These are phyloP conservation scores for Archocentrus centrarchus DNA, from an alignment of 2,113 vertebrate species.

Conservation along the genomic window DNA sequence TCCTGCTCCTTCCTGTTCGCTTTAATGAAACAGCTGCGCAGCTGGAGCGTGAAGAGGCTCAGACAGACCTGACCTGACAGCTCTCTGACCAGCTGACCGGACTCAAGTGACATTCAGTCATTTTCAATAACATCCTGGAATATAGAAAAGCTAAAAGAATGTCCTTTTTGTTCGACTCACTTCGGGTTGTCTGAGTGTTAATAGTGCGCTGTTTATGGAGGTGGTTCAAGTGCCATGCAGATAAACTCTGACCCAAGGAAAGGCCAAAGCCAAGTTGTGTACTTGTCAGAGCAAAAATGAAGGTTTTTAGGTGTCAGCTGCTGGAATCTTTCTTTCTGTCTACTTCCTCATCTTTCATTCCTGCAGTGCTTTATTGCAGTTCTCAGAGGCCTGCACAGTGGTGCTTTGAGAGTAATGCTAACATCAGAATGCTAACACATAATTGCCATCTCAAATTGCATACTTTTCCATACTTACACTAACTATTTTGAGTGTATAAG, in stretches of 20 bases:
- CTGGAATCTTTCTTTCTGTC: not conserved
- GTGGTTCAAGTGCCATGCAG: not conserved
- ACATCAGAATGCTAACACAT: not conserved
- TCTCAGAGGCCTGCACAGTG: not conserved
- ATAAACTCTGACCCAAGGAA: conserved; percentile 20
- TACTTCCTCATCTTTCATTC: not conserved
- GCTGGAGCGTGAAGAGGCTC: conserved; percentile 17
- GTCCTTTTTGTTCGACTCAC: not conserved
- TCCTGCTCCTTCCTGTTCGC: conserved; percentile 11
- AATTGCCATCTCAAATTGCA: conserved; percentile 1
- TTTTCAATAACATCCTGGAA: not conserved
- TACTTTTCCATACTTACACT: not conserved
- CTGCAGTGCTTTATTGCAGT: not conserved
- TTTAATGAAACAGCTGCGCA: conserved; percentile 30
- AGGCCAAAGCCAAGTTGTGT: not conserved
- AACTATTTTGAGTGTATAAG: conserved; percentile 3
- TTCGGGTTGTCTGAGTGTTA: not conserved
- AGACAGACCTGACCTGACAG: conserved; percentile 31
- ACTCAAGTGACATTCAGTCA: not conserved
- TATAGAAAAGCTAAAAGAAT: not conserved
- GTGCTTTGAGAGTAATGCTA: not conserved
- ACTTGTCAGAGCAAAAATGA: not conserved
- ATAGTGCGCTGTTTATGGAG: not conserved
- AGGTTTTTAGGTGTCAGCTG: not conserved
- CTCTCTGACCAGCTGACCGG: not conserved